Evolutionary conservation across 2,888 invertebrate genomes (phyloP).

Genomic region (Drosophila antonietae): DNA sequence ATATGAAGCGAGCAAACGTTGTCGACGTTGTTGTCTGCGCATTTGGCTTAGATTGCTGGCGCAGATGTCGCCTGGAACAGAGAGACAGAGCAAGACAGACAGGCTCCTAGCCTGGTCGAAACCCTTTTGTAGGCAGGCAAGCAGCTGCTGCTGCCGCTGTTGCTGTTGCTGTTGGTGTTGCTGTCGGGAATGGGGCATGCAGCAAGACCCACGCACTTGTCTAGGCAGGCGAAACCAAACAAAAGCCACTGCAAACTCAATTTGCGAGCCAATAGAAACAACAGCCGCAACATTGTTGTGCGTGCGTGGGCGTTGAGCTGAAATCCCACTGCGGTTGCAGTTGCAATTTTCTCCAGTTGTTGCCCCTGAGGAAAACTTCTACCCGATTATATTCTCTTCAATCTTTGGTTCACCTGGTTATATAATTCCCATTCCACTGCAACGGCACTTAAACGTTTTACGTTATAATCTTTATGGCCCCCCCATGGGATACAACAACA

Average conservation of each 20-base stretch:
- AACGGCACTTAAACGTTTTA: slow-evolving; percentile 61
- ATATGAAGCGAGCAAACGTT: slow-evolving; percentile 57
- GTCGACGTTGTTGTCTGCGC: slow-evolving; percentile 40
- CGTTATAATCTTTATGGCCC: slow-evolving; percentile 63
- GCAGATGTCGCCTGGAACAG: slow-evolving; percentile 69
- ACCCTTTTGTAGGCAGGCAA: slow-evolving; percentile 55
- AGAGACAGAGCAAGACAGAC: slow-evolving; percentile 1
- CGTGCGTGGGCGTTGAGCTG: slow-evolving; percentile 46
- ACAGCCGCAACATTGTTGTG: slow-evolving; percentile 43
- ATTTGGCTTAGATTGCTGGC: slow-evolving; percentile 60
- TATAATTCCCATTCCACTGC: slow-evolving; percentile 47
- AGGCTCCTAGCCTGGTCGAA: slow-evolving; percentile 28
- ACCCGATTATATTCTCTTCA: slow-evolving; percentile 31
- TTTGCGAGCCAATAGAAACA: slow-evolving; percentile 50
- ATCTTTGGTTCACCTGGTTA: slow-evolving; percentile 49
- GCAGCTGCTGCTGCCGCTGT: slow-evolving; percentile 45
- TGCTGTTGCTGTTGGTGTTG: slow-evolving; percentile 20
- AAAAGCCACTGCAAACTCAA: slow-evolving; percentile 64
- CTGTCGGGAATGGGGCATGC: not conserved
- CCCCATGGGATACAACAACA: slow-evolving; percentile 36
- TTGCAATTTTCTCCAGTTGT: slow-evolving; percentile 25
- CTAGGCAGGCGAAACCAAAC: slow-evolving; percentile 54
- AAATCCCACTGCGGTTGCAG: slow-evolving; percentile 4
- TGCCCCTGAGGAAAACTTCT: slow-evolving; percentile 30
- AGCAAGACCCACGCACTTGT: slow-evolving; percentile 72